phyloP scores from a whole-genome alignment of 2,113 vertebrate species.

The Hippocampus zosterae region DNA sequence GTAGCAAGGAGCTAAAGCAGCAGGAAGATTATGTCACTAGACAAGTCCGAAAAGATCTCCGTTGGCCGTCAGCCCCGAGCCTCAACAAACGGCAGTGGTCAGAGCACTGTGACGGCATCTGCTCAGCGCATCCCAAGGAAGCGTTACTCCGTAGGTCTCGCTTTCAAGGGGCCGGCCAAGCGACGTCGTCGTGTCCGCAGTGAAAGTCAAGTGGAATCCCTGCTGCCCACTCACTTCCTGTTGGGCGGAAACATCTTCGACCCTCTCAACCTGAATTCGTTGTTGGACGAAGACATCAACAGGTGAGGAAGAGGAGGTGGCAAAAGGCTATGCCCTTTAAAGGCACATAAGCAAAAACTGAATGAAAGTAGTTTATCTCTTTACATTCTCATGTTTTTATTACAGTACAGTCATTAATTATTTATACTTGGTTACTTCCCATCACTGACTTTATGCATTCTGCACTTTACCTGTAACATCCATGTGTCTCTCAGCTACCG shows the following conservation, averaged over 20 bases:
- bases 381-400: not conserved
- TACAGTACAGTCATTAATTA: not conserved
- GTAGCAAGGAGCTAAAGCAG: not conserved
- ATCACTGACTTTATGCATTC: not conserved
- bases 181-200: constrained; percentile 78
- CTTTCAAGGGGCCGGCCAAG: constrained; percentile 80
- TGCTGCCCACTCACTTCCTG: constrained; percentile 83
- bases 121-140: constrained; percentile 68
- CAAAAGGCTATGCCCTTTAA: not conserved
- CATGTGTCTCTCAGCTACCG: not conserved
- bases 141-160: constrained; percentile 76
- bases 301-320: constrained; percentile 40
- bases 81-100: constrained; percentile 6
- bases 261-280: constrained; percentile 88
- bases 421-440: not conserved
- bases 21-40: constrained; percentile 3
- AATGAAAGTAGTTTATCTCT: not conserved
- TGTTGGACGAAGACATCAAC: constrained; percentile 87
- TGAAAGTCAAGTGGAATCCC: constrained; percentile 75
- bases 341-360: not conserved
- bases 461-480: not conserved
- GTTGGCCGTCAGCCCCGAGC: not conserved
- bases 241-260: constrained; percentile 91
- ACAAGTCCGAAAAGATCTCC: not conserved
- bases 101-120: constrained; percentile 7